Evolutionary conservation across 2,113 vertebrate genomes (phyloP), one percentile per base, ranked within the genome.

Genomic region (Psettodes erumei): DNA sequence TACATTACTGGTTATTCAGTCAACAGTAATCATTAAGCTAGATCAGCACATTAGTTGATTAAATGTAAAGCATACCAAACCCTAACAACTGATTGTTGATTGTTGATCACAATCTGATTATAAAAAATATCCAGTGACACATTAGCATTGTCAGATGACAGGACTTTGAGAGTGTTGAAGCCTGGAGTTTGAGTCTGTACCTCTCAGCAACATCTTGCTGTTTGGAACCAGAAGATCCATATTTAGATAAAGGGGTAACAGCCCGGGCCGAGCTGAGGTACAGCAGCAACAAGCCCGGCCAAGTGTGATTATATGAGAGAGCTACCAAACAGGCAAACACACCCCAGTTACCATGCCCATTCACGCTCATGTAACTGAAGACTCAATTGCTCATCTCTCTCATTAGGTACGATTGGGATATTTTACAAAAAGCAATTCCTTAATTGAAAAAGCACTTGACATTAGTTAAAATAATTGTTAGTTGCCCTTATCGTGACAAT

Each of bases 241-340:
- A 40, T 63, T 55, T 47, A 38, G 55, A 21, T 38, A 12, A 62
- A 37, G 2, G 54, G 5, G 27, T 23, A 32, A 54, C 25, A 12
- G 21, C n/a, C 2, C 6, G 16, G 21, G 19, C 40, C 25, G 9
- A 64, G 58, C 8, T 62, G 32, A 68, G 53, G 33, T 28, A 58
- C 51, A 63, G 6, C 43, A 71, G 30, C 32, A 2, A 47, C 15
- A 33, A 60, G 35, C 8, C 56, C 8, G 3, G 30, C 58, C 30
- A 54, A 60, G 47, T 55, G 56, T 68, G 64, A 78, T 64, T 69
- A 59, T 54, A 58, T 69, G 28, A 69, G 53, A 56, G 27, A 67
- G 37, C 37, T 66, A 45, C 43, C 30, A 60, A 58, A 64, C 27
- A 54, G 58, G 55, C 58, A 64, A 25, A 47, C 43, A 43, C 59